These are phyloP conservation scores for Xenotilapia flavipinnis DNA, from an alignment of 2,113 vertebrate genomes.

Conservation along the genomic window DNA sequence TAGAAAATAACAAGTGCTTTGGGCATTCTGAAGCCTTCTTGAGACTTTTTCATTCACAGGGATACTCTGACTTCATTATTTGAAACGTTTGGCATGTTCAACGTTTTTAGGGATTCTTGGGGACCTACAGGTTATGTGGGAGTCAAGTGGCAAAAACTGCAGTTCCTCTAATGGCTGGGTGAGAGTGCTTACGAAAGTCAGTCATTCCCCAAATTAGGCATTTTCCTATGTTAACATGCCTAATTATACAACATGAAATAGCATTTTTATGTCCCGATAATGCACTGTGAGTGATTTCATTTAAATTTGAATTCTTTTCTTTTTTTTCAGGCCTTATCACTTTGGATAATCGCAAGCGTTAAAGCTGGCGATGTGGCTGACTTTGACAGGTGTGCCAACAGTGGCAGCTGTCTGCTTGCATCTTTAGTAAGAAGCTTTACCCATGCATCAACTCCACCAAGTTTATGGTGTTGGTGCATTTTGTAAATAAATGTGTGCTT, in stretches of 20 bases:
- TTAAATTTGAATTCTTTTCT: background rate
- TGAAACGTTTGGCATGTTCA: rapidly evolving
- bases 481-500: background rate
- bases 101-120: background rate
- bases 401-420: background rate
- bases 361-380: background rate
- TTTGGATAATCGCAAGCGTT: background rate
- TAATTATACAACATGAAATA: background rate
- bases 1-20: background rate
- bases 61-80: background rate
- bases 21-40: background rate
- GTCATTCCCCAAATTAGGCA: background rate
- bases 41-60: background rate
- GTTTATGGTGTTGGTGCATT: background rate
- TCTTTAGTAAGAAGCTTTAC: background rate
- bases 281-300: background rate
- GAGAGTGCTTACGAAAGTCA: background rate
- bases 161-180: background rate
- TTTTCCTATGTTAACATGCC: background rate
- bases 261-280: background rate
- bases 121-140: background rate
- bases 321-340: background rate
- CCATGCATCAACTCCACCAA: background rate
- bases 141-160: background rate
- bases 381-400: background rate